These are phyloP conservation scores for Drosophila dives DNA, from an alignment of 2,888 invertebrate genomes.

Conservation along the genomic window DNA sequence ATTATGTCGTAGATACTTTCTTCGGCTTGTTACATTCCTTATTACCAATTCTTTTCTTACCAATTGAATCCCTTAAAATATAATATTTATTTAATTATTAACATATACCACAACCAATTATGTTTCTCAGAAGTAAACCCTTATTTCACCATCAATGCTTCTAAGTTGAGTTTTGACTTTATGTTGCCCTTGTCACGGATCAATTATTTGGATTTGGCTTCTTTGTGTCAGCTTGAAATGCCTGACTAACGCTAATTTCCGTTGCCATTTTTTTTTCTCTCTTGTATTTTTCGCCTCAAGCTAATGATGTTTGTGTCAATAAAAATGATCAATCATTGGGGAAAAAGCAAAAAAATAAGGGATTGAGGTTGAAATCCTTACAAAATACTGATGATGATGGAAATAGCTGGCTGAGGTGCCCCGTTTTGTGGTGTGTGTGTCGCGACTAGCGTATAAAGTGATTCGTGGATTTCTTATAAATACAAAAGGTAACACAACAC, in stretches of 20 bases:
- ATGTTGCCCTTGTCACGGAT: slow-evolving; percentile 22
- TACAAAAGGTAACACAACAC: slow-evolving; percentile 6
- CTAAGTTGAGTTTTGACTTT: not conserved
- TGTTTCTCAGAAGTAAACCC: not conserved
- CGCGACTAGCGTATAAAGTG: slow-evolving; percentile 21
- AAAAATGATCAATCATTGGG: slow-evolving; percentile 74
- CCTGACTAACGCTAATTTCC: slow-evolving; percentile 66
- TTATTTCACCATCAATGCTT: not conserved
- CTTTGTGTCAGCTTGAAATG: slow-evolving; percentile 43
- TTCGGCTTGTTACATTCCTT: not conserved
- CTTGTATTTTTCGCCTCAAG: slow-evolving; percentile 14
- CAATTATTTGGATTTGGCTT: slow-evolving; percentile 23
- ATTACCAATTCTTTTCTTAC: not conserved
- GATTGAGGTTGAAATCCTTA: slow-evolving; percentile 9
- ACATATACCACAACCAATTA: not conserved
- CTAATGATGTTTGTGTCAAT: slow-evolving; percentile 69
- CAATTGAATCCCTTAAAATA: not conserved
- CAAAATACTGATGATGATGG: slow-evolving; percentile 19
- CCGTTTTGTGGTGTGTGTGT: slow-evolving; percentile 20
- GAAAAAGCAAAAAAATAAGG: not conserved
- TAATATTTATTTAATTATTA: not conserved
- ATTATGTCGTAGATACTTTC: not conserved
- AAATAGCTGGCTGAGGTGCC: slow-evolving; percentile 17
- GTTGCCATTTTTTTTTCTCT: slow-evolving; percentile 37
- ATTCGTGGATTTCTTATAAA: slow-evolving; percentile 6